Conservation (phyloP, 2,113 vertebrate genomes). For the Cinclus cinclus region DNA sequence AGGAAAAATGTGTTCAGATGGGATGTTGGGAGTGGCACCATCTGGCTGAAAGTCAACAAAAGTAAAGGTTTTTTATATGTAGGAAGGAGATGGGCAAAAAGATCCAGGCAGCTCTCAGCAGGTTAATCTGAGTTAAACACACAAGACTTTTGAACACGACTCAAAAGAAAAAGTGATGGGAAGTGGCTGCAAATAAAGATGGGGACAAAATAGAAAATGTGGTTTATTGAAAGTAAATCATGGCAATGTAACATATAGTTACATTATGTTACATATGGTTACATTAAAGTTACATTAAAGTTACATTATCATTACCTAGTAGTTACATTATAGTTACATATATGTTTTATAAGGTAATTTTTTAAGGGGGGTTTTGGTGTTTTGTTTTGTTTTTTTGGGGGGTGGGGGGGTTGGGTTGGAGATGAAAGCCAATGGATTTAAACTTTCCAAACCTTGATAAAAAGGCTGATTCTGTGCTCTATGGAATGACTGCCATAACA, state of each 20-base stretch:
- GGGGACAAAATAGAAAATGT: background rate
- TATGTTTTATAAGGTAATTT: background rate
- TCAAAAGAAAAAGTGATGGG: background rate
- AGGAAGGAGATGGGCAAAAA: background rate
- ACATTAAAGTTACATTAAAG: too few species aligned
- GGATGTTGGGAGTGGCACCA: constrained; percentile 28
- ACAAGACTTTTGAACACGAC: background rate
- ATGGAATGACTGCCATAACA: background rate
- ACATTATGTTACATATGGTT: too few species aligned
- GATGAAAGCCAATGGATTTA: background rate
- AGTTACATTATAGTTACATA: too few species aligned
- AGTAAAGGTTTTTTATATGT: background rate
- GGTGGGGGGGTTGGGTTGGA: fast-evolving
- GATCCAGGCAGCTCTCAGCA: background rate
- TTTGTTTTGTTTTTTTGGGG: fast-evolving
- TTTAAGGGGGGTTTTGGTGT: too few species aligned
- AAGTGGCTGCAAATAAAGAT: background rate
- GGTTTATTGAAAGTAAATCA: background rate
- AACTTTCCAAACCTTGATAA: background rate
- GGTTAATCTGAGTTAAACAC: background rate
- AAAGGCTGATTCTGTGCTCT: background rate
- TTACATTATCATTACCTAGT: too few species aligned
- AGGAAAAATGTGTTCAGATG: background rate
- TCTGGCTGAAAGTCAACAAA: constrained; percentile 20
- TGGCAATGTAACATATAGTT: background rate